phyloP scores from a whole-genome alignment of 2,113 vertebrate species.

The Rhynchopsitta pachyrhyncha region DNA sequence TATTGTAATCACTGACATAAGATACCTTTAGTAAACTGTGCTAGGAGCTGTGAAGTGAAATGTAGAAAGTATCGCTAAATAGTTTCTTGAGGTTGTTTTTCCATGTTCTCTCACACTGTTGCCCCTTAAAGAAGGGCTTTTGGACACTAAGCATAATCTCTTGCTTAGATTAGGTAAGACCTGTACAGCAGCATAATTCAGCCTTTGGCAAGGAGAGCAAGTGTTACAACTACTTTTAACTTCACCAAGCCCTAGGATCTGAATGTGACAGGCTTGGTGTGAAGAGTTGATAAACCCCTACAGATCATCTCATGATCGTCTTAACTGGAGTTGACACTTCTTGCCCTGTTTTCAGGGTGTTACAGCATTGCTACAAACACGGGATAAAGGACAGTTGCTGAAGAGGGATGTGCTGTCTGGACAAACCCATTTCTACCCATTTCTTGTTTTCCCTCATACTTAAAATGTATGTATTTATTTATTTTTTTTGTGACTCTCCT shows the following conservation, averaged over 20 bases:
- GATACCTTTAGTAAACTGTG: not conserved
- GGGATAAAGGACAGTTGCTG: not conserved
- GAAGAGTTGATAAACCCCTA: not conserved
- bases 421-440: not conserved
- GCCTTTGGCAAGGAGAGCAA: not conserved
- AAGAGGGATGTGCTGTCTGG: not conserved
- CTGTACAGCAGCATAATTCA: not conserved
- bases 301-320: not conserved
- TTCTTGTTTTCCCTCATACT: not conserved
- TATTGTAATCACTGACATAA: not conserved
- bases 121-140: not conserved
- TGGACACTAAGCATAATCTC: not conserved
- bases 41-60: not conserved
- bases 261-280: not conserved
- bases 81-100: not conserved
- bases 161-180: not conserved
- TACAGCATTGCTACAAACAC: not conserved
- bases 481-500: not conserved
- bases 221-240: not conserved
- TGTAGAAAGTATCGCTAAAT: fast-evolving
- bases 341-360: not conserved
- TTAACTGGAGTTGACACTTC: not conserved
- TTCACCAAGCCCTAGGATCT: not conserved
- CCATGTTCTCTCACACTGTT: not conserved
- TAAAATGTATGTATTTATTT: not conserved